Evolutionary conservation across 2,113 vertebrate genomes (phyloP).

Genomic region (Leucopsar rothschildi): DNA sequence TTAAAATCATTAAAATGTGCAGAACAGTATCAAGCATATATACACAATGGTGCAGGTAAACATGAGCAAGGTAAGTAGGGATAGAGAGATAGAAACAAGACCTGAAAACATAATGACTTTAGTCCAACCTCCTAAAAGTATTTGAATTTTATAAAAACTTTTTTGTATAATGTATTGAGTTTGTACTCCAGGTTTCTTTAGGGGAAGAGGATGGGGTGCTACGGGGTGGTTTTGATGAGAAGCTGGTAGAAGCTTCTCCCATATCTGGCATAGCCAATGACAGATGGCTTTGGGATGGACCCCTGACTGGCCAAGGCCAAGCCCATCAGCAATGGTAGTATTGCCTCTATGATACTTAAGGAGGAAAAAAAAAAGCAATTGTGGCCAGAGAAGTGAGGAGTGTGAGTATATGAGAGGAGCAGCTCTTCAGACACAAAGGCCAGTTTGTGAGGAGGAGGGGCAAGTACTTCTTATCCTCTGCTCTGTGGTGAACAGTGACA

Average conservation of each 20-base stretch:
- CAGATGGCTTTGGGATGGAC: not conserved
- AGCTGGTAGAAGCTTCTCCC: not conserved
- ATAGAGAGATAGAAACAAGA: not conserved
- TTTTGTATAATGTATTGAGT: not conserved
- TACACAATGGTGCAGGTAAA: not conserved
- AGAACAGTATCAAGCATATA: not conserved
- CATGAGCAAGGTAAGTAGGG: not conserved
- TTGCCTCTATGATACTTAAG: not conserved
- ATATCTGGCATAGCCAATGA: not conserved
- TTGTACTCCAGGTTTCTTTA: not conserved
- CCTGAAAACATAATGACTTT: not conserved
- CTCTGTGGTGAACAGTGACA: not conserved
- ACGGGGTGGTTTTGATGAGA: not conserved
- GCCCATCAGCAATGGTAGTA: fast-evolving
- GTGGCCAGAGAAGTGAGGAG: not conserved
- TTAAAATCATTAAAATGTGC: not conserved
- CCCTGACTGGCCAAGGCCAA: not conserved
- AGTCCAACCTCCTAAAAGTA: not conserved
- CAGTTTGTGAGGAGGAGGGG: not conserved
- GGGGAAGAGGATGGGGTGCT: fast-evolving
- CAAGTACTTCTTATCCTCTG: not conserved
- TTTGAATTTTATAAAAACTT: not conserved
- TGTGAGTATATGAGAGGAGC: not conserved
- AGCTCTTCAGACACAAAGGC: not conserved
- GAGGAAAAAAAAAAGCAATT: not conserved